These are phyloP conservation scores for Anguilla rostrata DNA, from an alignment of 2,113 vertebrate genomes.

Conservation along the genomic window DNA sequence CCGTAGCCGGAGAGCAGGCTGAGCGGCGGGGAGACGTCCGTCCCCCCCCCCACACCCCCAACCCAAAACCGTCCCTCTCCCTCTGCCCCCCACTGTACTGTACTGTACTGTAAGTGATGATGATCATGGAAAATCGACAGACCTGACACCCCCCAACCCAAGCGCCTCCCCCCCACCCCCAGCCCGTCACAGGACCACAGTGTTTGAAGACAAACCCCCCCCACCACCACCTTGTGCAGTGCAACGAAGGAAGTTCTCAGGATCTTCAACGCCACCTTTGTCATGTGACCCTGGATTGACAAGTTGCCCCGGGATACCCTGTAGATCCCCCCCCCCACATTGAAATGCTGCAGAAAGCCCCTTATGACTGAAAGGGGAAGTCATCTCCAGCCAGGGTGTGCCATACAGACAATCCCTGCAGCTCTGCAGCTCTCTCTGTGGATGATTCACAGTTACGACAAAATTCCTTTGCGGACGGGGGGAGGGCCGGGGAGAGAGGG, in stretches of 20 bases:
- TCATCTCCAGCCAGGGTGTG: not conserved
- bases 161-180: not conserved
- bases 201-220: not conserved
- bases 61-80: not conserved
- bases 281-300: conserved; percentile 36
- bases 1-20: conserved; percentile 53
- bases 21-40: not conserved
- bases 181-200: not conserved
- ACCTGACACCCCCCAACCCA: not conserved
- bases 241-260: conserved; percentile 27
- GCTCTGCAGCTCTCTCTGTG: not conserved
- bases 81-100: not conserved
- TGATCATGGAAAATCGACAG: conserved; percentile 10
- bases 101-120: conserved; percentile 21
- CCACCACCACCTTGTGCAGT: not conserved
- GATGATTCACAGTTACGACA: not conserved
- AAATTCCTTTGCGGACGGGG: not conserved
- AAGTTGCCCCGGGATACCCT: not conserved
- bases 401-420: not conserved
- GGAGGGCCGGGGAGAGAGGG: no score
- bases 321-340: not conserved
- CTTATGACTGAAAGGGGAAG: not conserved
- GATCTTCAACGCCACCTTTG: conserved; percentile 19
- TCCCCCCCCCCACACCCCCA: not conserved
- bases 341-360: not conserved